phyloP scores from a whole-genome alignment of 2,113 vertebrate genomes.

The Gallinago undulata region DNA sequence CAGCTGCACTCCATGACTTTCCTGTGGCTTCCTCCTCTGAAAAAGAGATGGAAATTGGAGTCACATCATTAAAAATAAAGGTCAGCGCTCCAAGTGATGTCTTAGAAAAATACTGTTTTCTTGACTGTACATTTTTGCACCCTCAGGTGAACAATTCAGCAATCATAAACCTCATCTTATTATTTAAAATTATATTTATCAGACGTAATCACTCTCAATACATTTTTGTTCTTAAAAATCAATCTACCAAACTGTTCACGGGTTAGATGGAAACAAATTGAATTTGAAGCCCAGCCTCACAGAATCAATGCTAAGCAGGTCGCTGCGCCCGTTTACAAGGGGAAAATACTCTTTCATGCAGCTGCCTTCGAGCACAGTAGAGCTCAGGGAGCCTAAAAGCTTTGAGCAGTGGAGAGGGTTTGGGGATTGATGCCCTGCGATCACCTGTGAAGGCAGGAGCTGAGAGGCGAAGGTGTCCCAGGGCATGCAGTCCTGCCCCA shows the following conservation, averaged over 20 bases:
- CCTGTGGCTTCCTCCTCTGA: neutral
- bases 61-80: neutral
- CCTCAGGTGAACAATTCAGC: neutral
- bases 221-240: conserved; percentile 18
- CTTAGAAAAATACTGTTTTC: neutral
- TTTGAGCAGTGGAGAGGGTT: neutral
- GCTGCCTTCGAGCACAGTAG: neutral
- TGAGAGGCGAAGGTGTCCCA: neutral
- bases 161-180: neutral
- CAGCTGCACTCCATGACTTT: conserved; percentile 21
- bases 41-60: neutral
- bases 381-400: conserved; percentile 17
- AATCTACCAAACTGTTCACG: neutral
- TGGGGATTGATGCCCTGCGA: neutral
- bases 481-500: neutral
- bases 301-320: conserved; percentile 18
- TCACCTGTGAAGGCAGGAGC: neutral
- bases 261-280: conserved; percentile 1
- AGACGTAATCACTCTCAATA: conserved; percentile 1
- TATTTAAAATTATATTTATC: conserved; percentile 27
- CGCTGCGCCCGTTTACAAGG: conserved; percentile 12
- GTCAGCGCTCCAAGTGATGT: neutral
- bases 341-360: conserved; percentile 1
- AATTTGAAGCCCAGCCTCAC: conserved; percentile 5
- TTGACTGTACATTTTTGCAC: neutral